These are phyloP conservation scores for Pygoscelis adeliae DNA, from an alignment of 2,113 vertebrate genomes.

Conservation along the genomic window DNA sequence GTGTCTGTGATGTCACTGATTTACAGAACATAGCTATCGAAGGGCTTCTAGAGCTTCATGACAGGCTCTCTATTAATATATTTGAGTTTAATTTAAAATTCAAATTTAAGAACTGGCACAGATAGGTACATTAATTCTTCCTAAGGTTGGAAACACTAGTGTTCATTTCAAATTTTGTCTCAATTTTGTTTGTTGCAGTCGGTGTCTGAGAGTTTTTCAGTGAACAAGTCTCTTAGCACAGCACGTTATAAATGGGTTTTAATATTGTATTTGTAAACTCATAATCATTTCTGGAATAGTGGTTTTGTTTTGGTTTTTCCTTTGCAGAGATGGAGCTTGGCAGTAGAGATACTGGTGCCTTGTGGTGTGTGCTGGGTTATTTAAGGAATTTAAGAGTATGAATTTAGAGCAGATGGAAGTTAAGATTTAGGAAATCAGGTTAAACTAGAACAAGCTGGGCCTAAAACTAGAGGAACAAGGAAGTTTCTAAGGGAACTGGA, in stretches of 20 bases:
- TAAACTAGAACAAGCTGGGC: not conserved
- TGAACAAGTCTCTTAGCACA: not conserved
- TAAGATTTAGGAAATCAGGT: not conserved
- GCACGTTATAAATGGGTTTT: not conserved
- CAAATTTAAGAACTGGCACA: not conserved
- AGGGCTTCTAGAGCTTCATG: not conserved
- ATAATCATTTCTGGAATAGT: not conserved
- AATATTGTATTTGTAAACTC: not conserved
- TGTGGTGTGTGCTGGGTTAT: not conserved
- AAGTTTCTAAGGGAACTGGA: not conserved
- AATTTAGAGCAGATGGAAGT: not conserved
- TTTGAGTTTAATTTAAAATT: not conserved
- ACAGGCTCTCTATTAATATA: not conserved
- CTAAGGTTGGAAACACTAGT: not conserved
- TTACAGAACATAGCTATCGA: too few relatives aligned
- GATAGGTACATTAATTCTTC: not conserved
- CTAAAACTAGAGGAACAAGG: not conserved
- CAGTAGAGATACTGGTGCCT: not conserved
- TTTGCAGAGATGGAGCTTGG: not conserved
- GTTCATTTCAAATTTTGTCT: not conserved
- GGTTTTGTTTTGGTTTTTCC: not conserved
- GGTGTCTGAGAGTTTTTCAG: not conserved
- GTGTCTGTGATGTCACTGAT: too few relatives aligned
- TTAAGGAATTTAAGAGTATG: not conserved
- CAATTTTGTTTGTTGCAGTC: not conserved